Base-by-base conservation (phyloP, 2,113 vertebrate species). In the Hippocampus zosterae region DNA sequence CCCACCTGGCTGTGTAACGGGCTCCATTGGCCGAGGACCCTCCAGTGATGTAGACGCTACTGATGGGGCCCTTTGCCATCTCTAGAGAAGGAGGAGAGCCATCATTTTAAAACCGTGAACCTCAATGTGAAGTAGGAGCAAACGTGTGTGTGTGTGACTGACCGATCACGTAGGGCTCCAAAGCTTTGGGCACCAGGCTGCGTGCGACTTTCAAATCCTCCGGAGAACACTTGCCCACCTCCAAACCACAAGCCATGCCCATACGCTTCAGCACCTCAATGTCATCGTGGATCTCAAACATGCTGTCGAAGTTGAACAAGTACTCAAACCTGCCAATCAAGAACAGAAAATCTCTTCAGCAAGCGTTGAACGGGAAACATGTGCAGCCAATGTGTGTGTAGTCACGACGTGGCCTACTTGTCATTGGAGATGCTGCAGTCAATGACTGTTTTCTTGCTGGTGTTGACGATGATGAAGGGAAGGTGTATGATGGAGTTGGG, bases 371-470 rank as follows among this genome's bases (percentile, higher is more conserved):
- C 12, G 42, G 12, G 50, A 19, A 21, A 52, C 52, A 53, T n/a
- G 9, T 1, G 3, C 8, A 11, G 52, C 9, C 57, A 18, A 33
- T 60, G 2, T 3, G 10, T 10, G 42, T 8, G n/a, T 16, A 13
- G 23, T 29, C 13, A 40, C 44, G 29, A 5, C 12, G 16, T n/a
- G 59, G 91, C 94, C 46, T 92, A 98, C 97, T 99, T 99, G 93
- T 99, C 97, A 41, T 96, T 98, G 72, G 97, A 99, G 91, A 99
- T 99, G 91, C 97, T 99, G 91, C 97, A 99, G 92, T 99, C 97
- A 2, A 99, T 99, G 87, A 99, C 96, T 0, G 97, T 99, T 90
- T 98, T 98, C 93, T 97, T 98, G 96, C 96, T 98, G 95, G 97
- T 99, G 93, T 96, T 99, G 79, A 99, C 95, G 29, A 99, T 96